These are phyloP conservation scores for Apaloderma vittatum DNA, from an alignment of 2,113 vertebrate species.

Conservation along the genomic window DNA sequence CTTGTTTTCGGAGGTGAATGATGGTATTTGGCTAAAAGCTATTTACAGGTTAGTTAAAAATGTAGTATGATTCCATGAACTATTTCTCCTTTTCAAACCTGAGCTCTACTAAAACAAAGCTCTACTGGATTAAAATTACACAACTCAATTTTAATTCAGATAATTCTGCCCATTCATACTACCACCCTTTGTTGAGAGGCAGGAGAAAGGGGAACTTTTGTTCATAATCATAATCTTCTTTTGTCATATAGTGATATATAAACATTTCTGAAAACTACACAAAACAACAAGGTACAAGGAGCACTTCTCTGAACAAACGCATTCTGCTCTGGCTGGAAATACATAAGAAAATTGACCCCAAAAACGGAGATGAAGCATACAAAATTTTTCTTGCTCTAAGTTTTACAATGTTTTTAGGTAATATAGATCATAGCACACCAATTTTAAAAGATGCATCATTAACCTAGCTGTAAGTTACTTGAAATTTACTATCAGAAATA, in stretches of 20 bases:
- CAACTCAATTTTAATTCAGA: neutral
- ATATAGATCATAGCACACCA: neutral
- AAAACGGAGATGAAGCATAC: neutral
- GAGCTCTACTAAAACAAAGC: neutral
- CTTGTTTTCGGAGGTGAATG: neutral
- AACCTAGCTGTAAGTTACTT: neutral
- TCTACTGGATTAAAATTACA: neutral
- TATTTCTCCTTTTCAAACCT: neutral
- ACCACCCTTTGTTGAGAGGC: neutral
- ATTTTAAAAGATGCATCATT: neutral
- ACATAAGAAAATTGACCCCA: neutral
- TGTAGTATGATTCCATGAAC: neutral
- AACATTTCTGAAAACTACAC: neutral
- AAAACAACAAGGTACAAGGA: neutral
- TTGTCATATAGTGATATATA: neutral
- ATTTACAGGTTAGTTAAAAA: neutral
- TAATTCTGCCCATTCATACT: neutral
- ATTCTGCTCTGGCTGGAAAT: neutral
- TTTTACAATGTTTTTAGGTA: neutral
- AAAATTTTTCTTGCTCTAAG: neutral
- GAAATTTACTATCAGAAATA: neutral
- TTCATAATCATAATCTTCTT: neutral
- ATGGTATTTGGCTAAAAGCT: neutral
- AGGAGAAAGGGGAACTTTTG: neutral
- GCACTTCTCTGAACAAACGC: neutral